These are phyloP conservation scores for Colostygia pectinataria DNA, from an alignment of 2,888 invertebrate species.

Conservation along the genomic window DNA sequence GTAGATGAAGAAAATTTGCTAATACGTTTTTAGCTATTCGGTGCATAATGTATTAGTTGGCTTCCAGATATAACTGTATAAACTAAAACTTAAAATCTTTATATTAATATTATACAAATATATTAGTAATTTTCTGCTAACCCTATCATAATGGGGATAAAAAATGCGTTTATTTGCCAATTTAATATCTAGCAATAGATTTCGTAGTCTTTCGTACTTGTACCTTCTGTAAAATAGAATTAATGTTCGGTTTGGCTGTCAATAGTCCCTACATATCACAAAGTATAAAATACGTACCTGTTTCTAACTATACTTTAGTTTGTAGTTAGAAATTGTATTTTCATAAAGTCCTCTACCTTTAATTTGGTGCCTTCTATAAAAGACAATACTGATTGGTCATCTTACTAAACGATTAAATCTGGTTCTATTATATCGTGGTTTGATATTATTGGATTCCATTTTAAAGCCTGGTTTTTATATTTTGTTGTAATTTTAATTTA, in stretches of 20 bases:
- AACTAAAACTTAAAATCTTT: no score
- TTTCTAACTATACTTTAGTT: conserved; percentile 13
- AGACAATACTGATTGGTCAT: conserved; percentile 4
- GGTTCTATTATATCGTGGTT: not conserved
- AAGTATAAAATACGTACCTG: conserved; percentile 31
- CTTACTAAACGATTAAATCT: not conserved
- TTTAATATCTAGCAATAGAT: no score
- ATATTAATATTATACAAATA: no score
- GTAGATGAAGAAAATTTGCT: not conserved
- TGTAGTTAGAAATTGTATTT: conserved; percentile 10
- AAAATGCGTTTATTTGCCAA: no score
- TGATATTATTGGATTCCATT: not conserved
- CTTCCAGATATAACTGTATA: not conserved
- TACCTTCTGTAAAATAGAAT: no score
- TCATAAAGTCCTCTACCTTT: not conserved
- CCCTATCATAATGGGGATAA: no score
- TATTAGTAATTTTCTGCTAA: no score
- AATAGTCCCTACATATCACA: conserved; percentile 32
- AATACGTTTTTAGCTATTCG: not conserved
- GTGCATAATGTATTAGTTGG: not conserved
- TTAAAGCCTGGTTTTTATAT: not conserved
- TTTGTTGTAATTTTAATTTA: conserved; percentile 24
- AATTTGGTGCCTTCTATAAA: conserved; percentile 9
- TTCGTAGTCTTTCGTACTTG: no score
- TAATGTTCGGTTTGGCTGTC: conserved; percentile 3